Evolutionary conservation across 2,888 invertebrate species (phyloP).

Genomic region (Caenorhabditis afra): DNA sequence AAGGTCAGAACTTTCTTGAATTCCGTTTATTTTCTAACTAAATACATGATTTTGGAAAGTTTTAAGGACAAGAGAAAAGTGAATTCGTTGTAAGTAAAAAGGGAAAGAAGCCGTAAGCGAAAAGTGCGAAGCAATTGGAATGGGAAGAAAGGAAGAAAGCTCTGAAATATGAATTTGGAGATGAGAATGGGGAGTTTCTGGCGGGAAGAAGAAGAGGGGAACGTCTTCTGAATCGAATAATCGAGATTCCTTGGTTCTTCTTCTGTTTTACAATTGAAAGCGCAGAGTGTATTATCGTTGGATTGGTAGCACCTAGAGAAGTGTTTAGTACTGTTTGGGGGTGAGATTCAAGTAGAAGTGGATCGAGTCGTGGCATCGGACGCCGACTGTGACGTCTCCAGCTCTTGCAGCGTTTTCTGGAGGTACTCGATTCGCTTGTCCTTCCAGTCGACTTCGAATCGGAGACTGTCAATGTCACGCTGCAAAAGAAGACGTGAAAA

Average conservation of each 20-base stretch:
- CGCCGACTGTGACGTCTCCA: slow-evolving; percentile 35
- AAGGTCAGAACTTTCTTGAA: too few species aligned
- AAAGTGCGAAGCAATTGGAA: neutral
- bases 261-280: too few species aligned
- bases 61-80: neutral
- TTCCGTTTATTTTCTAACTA: too few species aligned
- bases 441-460: slow-evolving; percentile 75
- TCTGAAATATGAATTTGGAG: neutral
- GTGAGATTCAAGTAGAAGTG: slow-evolving; percentile 25
- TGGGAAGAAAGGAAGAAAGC: slow-evolving; percentile 2
- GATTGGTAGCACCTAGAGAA: slow-evolving; percentile 2
- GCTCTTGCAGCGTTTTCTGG: slow-evolving; percentile 61
- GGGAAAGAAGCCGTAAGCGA: slow-evolving; percentile 6
- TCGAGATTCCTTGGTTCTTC: too few species aligned
- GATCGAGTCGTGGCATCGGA: slow-evolving; percentile 13
- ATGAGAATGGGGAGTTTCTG: neutral
- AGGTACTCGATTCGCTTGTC: slow-evolving; percentile 70
- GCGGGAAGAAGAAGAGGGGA: slow-evolving; percentile 8
- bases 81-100: neutral
- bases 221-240: too few species aligned
- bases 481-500: slow-evolving; percentile 50
- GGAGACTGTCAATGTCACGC: slow-evolving; percentile 68
- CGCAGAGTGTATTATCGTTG: neutral
- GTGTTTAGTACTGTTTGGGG: neutral
- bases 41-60: too few species aligned